Percentiles rank a stretch among this genome's conserved stretches.
phyloP scores from a whole-genome alignment of 2,888 invertebrate species.

The Calameuta idolon region DNA sequence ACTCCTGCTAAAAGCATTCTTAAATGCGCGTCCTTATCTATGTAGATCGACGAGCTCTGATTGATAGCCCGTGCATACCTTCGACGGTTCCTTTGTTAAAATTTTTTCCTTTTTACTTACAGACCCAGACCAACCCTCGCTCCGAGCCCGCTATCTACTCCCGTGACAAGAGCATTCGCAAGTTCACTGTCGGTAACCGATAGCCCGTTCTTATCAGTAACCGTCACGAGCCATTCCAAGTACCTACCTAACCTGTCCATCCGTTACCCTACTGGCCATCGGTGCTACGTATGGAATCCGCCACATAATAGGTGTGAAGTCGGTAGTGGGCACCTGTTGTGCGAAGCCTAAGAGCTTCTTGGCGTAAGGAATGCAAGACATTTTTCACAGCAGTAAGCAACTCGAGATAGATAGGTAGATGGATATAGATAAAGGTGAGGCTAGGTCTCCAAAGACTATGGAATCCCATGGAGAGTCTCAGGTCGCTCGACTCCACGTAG shows the following conservation, averaged over 20 bases:
- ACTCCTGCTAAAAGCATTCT: slow-evolving; percentile 60
- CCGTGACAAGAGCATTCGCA: not conserved
- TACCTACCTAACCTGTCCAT: not conserved
- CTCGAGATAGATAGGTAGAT: slow-evolving; percentile 3
- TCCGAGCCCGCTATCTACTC: not conserved
- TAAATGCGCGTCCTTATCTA: slow-evolving; percentile 58
- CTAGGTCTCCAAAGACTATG: not conserved
- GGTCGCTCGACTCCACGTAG: not conserved
- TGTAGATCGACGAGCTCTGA: slow-evolving; percentile 49
- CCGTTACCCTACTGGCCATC: not conserved
- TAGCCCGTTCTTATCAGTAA: not conserved
- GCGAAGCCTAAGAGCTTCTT: not conserved
- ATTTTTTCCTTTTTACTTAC: not conserved
- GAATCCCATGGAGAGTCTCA: not conserved
- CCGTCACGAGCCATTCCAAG: not conserved
- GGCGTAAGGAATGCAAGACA: not conserved
- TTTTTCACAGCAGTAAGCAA: not conserved
- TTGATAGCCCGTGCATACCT: slow-evolving; percentile 32
- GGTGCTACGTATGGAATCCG: not conserved
- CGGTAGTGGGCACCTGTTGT: not conserved
- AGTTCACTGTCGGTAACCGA: not conserved
- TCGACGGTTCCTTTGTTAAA: slow-evolving; percentile 13
- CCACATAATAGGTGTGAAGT: not conserved
- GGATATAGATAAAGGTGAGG: not conserved
- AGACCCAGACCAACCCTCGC: not conserved